Evolutionary conservation across 2,113 vertebrate species (phyloP).

Genomic region (Apteryx owenii): DNA sequence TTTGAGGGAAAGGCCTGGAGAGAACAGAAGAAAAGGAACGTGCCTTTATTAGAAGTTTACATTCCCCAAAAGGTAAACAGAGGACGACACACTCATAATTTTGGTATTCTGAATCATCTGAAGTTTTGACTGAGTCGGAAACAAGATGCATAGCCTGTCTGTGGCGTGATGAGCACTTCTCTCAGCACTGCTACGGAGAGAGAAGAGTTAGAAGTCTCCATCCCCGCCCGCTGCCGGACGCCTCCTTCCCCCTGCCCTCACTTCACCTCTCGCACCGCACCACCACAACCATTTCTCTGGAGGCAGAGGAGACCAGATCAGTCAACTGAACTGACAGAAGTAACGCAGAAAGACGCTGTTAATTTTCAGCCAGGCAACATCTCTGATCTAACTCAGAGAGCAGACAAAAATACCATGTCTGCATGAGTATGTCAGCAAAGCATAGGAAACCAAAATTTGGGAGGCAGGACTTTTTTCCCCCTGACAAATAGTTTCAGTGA

Average conservation of each 20-base stretch:
- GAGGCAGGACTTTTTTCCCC: too few species aligned
- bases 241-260: not conserved
- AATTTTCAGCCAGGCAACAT: too few species aligned
- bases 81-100: not conserved
- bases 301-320: not conserved
- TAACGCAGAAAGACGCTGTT: too few species aligned
- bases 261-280: not conserved
- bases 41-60: not conserved
- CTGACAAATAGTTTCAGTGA: not conserved
- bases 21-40: not conserved
- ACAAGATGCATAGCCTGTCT: not conserved
- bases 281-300: not conserved
- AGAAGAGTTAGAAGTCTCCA: not conserved
- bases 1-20: not conserved
- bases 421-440: too few species aligned
- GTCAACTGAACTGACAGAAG: not conserved
- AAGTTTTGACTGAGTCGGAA: not conserved
- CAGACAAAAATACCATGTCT: too few species aligned
- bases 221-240: not conserved
- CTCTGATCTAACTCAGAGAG: too few species aligned
- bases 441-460: too few species aligned
- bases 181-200: not conserved
- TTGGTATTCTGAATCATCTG: not conserved
- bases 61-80: not conserved
- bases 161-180: not conserved